phyloP scores from a whole-genome alignment of 2,113 vertebrate species.

The Laticauda colubrina region DNA sequence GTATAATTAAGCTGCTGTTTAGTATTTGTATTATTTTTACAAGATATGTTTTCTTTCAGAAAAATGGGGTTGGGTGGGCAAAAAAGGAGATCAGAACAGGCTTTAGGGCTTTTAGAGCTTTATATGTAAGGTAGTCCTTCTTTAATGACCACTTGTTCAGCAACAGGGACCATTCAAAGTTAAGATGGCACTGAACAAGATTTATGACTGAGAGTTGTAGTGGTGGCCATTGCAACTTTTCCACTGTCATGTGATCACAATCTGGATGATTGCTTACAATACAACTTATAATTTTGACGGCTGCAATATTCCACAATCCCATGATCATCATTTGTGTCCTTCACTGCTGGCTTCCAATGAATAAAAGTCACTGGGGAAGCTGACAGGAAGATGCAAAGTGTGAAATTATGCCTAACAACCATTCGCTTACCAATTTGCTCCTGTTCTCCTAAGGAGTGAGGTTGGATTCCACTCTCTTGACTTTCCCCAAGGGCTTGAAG shows the following conservation, averaged over 20 bases:
- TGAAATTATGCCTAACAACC: neutral
- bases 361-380: neutral
- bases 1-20: neutral
- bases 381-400: neutral
- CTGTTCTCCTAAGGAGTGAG: too few species aligned
- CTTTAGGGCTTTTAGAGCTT: neutral
- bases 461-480: too few species aligned
- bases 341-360: neutral
- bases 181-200: neutral
- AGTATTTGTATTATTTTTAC: neutral
- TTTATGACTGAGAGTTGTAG: neutral
- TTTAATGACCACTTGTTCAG: neutral
- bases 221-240: neutral
- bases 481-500: too few species aligned
- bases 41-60: neutral
- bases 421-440: neutral
- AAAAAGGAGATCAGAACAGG: neutral
- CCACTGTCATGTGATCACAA: neutral
- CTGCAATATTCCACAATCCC: neutral
- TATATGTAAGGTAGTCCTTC: neutral
- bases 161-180: neutral
- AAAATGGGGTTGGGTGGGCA: neutral
- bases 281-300: neutral
- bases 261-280: neutral
- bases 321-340: neutral